A percentile compares a stretch with the other conserved stretches of the same genome.
These are phyloP conservation scores for Microvelia longipes DNA, from an alignment of 1,140 invertebrate genomes.

Conservation along the genomic window DNA sequence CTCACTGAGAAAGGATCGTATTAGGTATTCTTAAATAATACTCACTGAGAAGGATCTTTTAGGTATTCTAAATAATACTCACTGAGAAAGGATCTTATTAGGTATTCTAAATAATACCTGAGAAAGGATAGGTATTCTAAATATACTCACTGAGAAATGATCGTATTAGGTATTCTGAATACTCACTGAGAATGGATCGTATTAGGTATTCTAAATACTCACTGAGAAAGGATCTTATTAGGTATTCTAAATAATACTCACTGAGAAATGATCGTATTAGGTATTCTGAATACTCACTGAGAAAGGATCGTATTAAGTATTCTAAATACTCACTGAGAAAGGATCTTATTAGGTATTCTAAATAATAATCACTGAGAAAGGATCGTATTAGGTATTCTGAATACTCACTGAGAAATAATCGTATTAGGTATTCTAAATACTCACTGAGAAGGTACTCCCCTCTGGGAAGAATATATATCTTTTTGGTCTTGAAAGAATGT, in stretches of 20 bases:
- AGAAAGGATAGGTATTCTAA: no score
- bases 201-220: no score
- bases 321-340: neutral
- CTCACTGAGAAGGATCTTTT: neutral
- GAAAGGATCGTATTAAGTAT: neutral
- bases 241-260: no score
- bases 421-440: slow-evolving; percentile 22
- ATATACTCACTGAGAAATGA: no score
- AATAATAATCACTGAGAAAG: neutral
- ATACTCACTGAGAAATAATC: neutral
- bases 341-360: slow-evolving; percentile 11
- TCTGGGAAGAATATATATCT: slow-evolving; percentile 62
- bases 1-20: neutral
- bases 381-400: neutral
- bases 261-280: no score
- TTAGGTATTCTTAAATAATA: neutral
- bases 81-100: no score
- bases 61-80: no score
- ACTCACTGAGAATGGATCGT: no score
- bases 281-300: neutral
- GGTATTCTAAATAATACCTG: no score
- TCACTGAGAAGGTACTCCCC: slow-evolving; percentile 56
- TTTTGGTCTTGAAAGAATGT: slow-evolving; percentile 27
- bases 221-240: no score
- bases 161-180: no score